Evolutionary conservation across 2,113 vertebrate genomes (phyloP), one percentile per base, ranked within the genome.

Genomic region (Potamarius usumacintae): DNA sequence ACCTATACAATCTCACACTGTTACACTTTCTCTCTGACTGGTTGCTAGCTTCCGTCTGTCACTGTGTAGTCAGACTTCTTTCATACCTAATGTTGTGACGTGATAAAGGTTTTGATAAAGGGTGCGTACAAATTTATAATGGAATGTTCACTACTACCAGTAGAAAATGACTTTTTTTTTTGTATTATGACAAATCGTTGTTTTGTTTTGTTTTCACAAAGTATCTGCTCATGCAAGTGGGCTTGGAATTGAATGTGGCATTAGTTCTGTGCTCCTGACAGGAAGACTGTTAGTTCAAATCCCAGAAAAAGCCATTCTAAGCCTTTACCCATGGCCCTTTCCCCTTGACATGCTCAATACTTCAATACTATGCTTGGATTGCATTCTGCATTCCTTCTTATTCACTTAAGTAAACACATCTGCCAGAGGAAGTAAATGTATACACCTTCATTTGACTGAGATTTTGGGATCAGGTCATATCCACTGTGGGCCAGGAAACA

Each of bases 401-500:
- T 62, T 82, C 57, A 25, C 79, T 42, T 60, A 60, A 60, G 48
- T 82, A 48, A 48, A 82, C 30, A 82, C 18, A 48, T 81, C 79
- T 62, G 57, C 79, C 30, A 0, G 79, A 55, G 18, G 34, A 42
- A 62, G 42, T 12, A 82, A 12, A 48, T 25, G 20, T 82, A 48
- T 7, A 18, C 22, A 1, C 55, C 22, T 82, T 82, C 30, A 7
- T 62, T 22, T 62, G 30, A 76, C 7, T 62, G 34, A 76, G 53
- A 50, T 57, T 55, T 58, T 5, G 6, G 76, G 60, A 80, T 22
- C 76, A 42, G 42, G 10, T 30, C 30, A 42, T 65, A 86, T 78
- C 62, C 80, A 79, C 60, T 9, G 48, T n/a, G 27, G 18, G 48
- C 27, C 65, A 84, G 83, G 52, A 72, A 84, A 72, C 83, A 72